Evolutionary conservation across 2,797 vertebrate species (phyloP).

Genomic region (Sebastes reedi): DNA sequence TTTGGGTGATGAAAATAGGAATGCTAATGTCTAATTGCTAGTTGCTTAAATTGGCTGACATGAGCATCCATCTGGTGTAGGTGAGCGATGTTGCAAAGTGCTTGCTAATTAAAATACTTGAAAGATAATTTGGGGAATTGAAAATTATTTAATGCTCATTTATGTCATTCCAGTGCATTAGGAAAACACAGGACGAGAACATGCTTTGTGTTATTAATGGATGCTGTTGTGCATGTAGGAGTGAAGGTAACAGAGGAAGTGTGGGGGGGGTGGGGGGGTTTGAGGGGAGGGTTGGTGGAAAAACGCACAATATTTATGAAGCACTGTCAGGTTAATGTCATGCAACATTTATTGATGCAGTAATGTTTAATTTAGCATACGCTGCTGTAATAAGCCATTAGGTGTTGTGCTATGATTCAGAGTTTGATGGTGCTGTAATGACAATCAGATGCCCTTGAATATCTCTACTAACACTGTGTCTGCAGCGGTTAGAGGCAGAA

Average conservation of each 20-base stretch:
- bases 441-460: slow-evolving; percentile 75
- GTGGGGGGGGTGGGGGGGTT: too few species aligned
- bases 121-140: slow-evolving; percentile 80
- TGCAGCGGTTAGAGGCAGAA: slow-evolving; percentile 39
- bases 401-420: slow-evolving; percentile 75
- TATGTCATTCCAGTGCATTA: slow-evolving; percentile 66
- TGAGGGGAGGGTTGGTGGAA: slow-evolving; percentile 15
- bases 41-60: slow-evolving; percentile 79
- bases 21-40: slow-evolving; percentile 79
- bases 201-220: slow-evolving; percentile 16
- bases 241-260: slow-evolving; percentile 35
- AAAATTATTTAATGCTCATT: slow-evolving; percentile 78
- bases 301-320: slow-evolving; percentile 79
- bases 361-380: slow-evolving; percentile 84
- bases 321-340: slow-evolving; percentile 80
- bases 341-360: slow-evolving; percentile 80
- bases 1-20: slow-evolving; percentile 72
- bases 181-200: slow-evolving; percentile 14
- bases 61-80: slow-evolving; percentile 77
- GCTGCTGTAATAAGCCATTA: slow-evolving; percentile 79
- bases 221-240: slow-evolving; percentile 20
- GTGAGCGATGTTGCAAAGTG: slow-evolving; percentile 67
- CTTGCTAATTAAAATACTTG: slow-evolving; percentile 82
- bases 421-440: slow-evolving; percentile 66
- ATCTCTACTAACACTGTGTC: slow-evolving; percentile 37